phyloP scores from a whole-genome alignment of 2,888 invertebrate species.

The Pyrgus malvae region DNA sequence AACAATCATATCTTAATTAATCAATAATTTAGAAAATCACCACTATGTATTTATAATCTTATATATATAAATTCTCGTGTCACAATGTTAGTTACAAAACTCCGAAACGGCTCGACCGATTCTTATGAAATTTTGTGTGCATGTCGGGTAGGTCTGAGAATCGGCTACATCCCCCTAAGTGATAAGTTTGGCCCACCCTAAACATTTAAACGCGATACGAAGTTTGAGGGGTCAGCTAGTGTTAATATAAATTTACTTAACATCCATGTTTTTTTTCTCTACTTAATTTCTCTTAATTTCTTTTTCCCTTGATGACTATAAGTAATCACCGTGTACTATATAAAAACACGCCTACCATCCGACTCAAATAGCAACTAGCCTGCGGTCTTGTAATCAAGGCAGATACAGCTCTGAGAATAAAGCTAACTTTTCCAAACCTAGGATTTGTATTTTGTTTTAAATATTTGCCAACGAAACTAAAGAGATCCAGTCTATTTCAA shows the following conservation, averaged over 20 bases:
- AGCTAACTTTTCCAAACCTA: neutral
- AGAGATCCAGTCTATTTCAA: too few species aligned
- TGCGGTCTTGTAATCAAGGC: conserved; percentile 24
- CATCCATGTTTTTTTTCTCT: neutral
- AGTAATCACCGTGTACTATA: conserved; percentile 7
- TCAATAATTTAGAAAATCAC: too few species aligned
- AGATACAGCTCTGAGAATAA: conserved; percentile 7
- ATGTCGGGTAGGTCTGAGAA: too few species aligned
- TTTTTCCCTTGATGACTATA: neutral
- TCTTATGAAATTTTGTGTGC: too few species aligned
- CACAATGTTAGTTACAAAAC: too few species aligned
- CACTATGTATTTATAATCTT: too few species aligned
- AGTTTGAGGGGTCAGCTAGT: neutral
- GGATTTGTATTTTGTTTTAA: neutral
- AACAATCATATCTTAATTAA: too few species aligned
- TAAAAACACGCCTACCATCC: neutral
- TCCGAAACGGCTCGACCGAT: too few species aligned
- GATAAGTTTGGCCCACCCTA: too few species aligned
- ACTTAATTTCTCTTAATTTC: neutral
- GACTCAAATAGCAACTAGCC: conserved; percentile 2
- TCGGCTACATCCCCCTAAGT: too few species aligned
- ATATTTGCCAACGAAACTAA: neutral
- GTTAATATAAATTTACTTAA: neutral
- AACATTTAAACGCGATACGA: too few species aligned
- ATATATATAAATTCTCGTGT: too few species aligned